Percentiles rank a stretch among this genome's conserved stretches.
Conservation (phyloP, 2,888 invertebrate genomes). For the Cheilosia impressa region DNA sequence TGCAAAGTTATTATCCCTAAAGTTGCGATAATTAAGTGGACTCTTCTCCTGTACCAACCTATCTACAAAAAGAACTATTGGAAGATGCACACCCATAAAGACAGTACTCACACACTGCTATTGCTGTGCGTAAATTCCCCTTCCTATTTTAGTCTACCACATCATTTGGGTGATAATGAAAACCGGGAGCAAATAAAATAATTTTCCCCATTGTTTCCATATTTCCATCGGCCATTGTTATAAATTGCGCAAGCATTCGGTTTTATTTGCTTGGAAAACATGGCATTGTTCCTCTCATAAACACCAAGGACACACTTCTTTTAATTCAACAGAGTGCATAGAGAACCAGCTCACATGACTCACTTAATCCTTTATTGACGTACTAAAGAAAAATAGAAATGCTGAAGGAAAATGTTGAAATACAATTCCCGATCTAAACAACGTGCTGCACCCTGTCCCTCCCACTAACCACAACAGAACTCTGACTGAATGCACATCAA, state of each 20-base stretch:
- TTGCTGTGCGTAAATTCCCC: too few relatives aligned
- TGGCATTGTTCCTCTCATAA: neutral
- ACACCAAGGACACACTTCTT: neutral
- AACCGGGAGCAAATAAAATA: too few relatives aligned
- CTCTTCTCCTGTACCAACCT: too few relatives aligned
- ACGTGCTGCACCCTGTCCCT: neutral
- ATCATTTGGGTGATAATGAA: too few relatives aligned
- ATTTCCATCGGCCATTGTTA: neutral
- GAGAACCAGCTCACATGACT: conserved; percentile 13
- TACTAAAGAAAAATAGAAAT: neutral
- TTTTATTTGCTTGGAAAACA: neutral
- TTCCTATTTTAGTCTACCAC: too few relatives aligned
- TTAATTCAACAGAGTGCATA: conserved; percentile 5
- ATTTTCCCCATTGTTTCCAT: neutral
- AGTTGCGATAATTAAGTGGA: too few relatives aligned
- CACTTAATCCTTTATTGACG: conserved; percentile 15
- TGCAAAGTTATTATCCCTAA: too few relatives aligned
- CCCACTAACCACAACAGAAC: conserved; percentile 1
- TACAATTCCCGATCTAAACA: conserved; percentile 1
- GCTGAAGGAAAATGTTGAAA: neutral
- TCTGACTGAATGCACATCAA: neutral
- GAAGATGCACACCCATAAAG: too few relatives aligned
- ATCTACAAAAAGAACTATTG: too few relatives aligned
- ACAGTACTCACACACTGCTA: too few relatives aligned
- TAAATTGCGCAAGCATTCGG: neutral